Evolutionary conservation across 1,140 invertebrate species (phyloP).

Genomic region (Goniozus legneri): DNA sequence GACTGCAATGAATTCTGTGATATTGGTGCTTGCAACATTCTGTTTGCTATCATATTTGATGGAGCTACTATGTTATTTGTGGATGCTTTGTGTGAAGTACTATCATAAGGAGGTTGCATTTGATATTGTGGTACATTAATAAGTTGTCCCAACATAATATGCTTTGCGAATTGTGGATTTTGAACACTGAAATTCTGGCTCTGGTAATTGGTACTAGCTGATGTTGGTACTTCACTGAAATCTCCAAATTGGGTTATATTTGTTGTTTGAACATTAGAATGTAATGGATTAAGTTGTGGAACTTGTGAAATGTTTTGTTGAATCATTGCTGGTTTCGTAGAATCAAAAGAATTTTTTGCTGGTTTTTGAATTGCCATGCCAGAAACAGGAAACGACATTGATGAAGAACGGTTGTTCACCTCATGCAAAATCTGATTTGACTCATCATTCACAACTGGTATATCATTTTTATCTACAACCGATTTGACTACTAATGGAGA

Average conservation of each 20-base stretch:
- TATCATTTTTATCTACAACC: slow-evolving; percentile 8
- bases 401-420: too few species aligned
- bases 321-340: too few species aligned
- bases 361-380: too few species aligned
- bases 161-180: slow-evolving; percentile 38
- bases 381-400: too few species aligned
- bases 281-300: too few species aligned
- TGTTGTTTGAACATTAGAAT: too few species aligned
- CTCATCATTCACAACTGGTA: background rate
- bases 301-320: too few species aligned
- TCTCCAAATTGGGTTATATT: too few species aligned
- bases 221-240: slow-evolving; percentile 9
- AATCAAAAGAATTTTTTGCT: too few species aligned
- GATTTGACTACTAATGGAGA: background rate
- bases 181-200: slow-evolving; percentile 38
- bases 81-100: slow-evolving; percentile 4
- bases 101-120: slow-evolving; percentile 21
- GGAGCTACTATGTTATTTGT: slow-evolving; percentile 16
- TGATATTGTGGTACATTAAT: slow-evolving; percentile 21
- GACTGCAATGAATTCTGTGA: slow-evolving; percentile 17
- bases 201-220: too few species aligned
- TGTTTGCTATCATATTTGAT: slow-evolving; percentile 13
- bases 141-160: slow-evolving; percentile 28
- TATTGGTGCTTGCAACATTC: slow-evolving; percentile 25
- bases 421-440: too few species aligned